Percentiles rank a stretch among this genome's conserved stretches.
Conservation (phyloP, 92 coral and sea anemone species). For the Anthopleura xanthogrammica region DNA sequence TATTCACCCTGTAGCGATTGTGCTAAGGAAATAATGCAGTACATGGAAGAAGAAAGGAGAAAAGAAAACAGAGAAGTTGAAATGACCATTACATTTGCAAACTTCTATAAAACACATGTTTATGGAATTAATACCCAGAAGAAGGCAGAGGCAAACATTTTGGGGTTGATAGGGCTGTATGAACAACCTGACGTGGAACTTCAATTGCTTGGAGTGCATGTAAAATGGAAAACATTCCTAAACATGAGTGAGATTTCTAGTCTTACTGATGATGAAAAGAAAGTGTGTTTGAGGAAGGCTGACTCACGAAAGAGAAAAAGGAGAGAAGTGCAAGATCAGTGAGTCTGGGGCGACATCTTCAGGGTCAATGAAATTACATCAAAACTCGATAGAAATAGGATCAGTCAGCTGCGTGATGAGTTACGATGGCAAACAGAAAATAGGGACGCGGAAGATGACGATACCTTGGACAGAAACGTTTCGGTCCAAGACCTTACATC, state of each 20-base stretch:
- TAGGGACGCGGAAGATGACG: too few relatives aligned
- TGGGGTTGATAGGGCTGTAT: conserved; percentile 4
- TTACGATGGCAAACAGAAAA: fast-evolving
- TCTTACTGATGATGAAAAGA: conserved; percentile 2
- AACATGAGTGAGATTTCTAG: not conserved
- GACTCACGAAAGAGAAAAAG: not conserved
- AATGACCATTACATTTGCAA: conserved; percentile 31
- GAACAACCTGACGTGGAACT: not conserved
- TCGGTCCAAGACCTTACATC: too few relatives aligned
- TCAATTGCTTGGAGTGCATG: conserved; percentile 5
- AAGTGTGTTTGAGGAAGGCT: not conserved
- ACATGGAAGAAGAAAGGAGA: not conserved
- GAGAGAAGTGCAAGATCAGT: not conserved
- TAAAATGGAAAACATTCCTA: conserved; percentile 21
- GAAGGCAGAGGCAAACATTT: not conserved
- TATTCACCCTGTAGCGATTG: conserved; percentile 33
- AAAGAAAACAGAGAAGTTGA: not conserved
- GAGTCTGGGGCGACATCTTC: not conserved
- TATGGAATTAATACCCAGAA: not conserved
- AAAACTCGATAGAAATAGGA: too few relatives aligned
- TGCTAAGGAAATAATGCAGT: not conserved
- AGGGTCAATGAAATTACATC: too few relatives aligned
- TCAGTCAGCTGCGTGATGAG: too few relatives aligned
- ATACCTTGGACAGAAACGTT: too few relatives aligned
- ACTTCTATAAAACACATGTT: conserved; percentile 14